A percentile compares a stretch with the other conserved stretches of the same genome.
Evolutionary conservation across 2,888 invertebrate genomes (phyloP).

Genomic region (Selenia dentaria): DNA sequence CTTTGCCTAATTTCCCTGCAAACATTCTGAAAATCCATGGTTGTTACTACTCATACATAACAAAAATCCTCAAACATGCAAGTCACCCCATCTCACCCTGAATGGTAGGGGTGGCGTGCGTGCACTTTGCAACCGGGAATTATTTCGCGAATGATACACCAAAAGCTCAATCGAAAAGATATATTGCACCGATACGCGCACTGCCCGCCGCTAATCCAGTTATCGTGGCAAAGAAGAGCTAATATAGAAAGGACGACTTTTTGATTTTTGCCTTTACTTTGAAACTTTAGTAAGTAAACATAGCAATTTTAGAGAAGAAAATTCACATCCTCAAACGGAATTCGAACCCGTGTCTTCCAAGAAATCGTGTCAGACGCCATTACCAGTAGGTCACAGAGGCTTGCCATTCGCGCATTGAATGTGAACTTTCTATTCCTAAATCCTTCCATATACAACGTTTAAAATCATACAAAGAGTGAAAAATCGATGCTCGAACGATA

Average conservation of each 20-base stretch:
- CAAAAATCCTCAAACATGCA: constrained; percentile 9
- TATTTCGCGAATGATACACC: constrained; percentile 74
- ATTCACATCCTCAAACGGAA: no score
- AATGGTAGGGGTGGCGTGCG: constrained; percentile 2
- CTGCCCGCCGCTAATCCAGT: constrained; percentile 75
- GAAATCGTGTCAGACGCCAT: no score
- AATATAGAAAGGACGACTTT: constrained; percentile 19
- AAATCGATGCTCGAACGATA: no score
- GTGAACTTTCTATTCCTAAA: no score
- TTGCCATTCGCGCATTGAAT: no score
- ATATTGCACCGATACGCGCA: constrained; percentile 69
- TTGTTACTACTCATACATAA: not conserved
- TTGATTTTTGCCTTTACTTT: no score
- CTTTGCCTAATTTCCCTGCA: not conserved
- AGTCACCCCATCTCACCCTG: constrained; percentile 25
- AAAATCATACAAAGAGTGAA: no score
- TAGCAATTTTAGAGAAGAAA: no score
- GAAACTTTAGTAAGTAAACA: no score
- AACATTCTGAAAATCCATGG: not conserved
- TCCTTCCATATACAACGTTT: no score
- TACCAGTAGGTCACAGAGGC: no score
- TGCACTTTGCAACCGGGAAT: constrained; percentile 42
- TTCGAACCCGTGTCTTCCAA: no score
- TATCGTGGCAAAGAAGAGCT: constrained; percentile 63
- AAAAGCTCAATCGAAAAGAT: constrained; percentile 80